Conservation (phyloP, 2,113 vertebrate species). For the Chloropsis hardwickii region DNA sequence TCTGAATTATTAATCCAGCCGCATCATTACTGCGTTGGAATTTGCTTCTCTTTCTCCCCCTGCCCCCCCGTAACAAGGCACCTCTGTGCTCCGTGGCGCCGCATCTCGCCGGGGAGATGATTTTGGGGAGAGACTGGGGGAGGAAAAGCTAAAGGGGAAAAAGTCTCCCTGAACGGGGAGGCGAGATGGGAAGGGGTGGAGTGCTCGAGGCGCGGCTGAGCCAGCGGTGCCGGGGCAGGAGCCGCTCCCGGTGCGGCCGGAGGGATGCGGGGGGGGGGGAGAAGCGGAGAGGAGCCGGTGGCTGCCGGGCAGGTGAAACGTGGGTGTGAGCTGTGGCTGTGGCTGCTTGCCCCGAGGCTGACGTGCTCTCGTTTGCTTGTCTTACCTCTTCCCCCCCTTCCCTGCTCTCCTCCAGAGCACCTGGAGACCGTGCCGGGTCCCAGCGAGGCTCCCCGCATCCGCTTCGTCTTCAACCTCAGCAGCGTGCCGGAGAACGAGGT, state of each 20-base stretch:
- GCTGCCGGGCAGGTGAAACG: neutral
- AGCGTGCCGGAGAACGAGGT: conserved; percentile 93
- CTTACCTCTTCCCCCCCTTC: neutral
- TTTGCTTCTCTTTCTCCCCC: conserved; percentile 61
- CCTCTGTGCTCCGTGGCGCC: conserved; percentile 67
- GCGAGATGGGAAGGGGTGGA: neutral
- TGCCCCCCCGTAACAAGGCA: conserved; percentile 72
- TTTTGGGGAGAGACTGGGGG: neutral
- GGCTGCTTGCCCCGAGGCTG: neutral
- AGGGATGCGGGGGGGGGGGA: neutral
- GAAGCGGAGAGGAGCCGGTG: neutral
- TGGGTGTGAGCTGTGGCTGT: neutral
- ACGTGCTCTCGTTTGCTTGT: neutral
- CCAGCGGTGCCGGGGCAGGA: neutral
- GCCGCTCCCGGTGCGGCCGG: fast-evolving
- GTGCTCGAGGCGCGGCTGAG: neutral
- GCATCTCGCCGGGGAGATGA: neutral
- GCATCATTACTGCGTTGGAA: conserved; percentile 76
- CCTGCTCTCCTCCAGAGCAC: conserved; percentile 78
- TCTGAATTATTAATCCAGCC: conserved; percentile 80
- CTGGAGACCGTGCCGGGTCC: conserved; percentile 84
- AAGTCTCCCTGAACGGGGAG: neutral
- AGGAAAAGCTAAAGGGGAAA: neutral
- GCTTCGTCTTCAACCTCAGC: conserved; percentile 96
- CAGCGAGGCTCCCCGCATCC: conserved; percentile 71